Base-by-base conservation (phyloP, 2,797 vertebrate species). In the Aratinga solstitialis region DNA sequence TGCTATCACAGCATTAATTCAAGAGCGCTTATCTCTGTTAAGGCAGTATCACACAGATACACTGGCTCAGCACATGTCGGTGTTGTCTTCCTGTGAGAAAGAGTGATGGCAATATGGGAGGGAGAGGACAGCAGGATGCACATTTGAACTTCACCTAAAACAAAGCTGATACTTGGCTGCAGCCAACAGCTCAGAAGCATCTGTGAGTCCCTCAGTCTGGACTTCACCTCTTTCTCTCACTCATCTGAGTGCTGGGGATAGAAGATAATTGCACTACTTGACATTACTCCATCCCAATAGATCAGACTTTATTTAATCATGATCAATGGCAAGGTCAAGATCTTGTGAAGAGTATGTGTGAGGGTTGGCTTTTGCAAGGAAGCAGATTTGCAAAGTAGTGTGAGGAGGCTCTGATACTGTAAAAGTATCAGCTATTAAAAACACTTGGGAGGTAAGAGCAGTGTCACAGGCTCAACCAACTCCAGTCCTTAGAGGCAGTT, bases 51-150 rank as follows among this genome's bases (percentile, higher is more conserved):
- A 22, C 32, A 56, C 15, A 48, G 62, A 36, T 50, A 23, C 23
- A 5, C 15, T 43, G n/a, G 19, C 22, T 83, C 48, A 59, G 43
- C 8, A 4, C 8, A 3, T 0, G 1, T 10, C 24, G 3, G 13
- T 15, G 50, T 34, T 78, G 32, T 29, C 42, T 36, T 65, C 27
- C 38, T 53, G n/a, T 65, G 79, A 47, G 77, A 84, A 11, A n/a
- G 59, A 36, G 26, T 8, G 21, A 48, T 83, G 43, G 58, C 13
- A 48, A 13, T 12, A 42, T 1, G 3, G 43, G 21, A 53, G 24
- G n/a, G 8, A 73, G 17, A 20, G 14, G 4, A 29, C 21, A 54
- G 13, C 13, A 0, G 2, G 13, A 11, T 36, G 56, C 15, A 22
- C 3, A 7, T 56, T 69, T 73, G 61, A 23, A 65, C 42, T 77